Evolutionary conservation across 92 coral and sea anemone species (phyloP), one percentile per base, ranked within the genome.

Genomic region (Scolanthus callimorphus): DNA sequence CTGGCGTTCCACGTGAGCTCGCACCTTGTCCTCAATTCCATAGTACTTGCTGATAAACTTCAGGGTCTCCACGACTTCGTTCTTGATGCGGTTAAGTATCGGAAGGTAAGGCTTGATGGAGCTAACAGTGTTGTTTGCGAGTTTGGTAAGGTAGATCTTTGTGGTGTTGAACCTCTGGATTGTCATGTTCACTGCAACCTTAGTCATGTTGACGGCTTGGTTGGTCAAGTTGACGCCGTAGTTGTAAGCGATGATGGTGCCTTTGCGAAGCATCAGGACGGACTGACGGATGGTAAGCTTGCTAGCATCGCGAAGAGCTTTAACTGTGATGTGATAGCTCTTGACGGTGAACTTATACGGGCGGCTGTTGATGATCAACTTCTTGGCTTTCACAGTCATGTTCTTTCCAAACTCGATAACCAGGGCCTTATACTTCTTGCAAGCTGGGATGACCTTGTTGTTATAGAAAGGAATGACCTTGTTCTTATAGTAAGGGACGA

Each of bases 261-360:
- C 55, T 9, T 24, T 53, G 20, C 75, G 85, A 19, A 71, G 71
- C 43, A 76, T 62, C 25, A 68, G 39, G 55, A 79, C 69, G 28
- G 96, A 73, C 28, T 83, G 76, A 25, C 86, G 86, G 57, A 85
- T 67, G 24, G 86, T 83, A 83, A 79, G 45, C 63, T 88, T 88
- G 44, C 83, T 74, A 8, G 74, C 63, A 30, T 49, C 65, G 22
- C 86, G 96, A 25, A 88, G 73, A 63, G 63, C 43, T 19, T 49
- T 49, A 19, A 49, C 17, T 30, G 70, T 57, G 22, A 68, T 15
- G 56, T 68, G 38, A 26, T 55, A 56, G 37, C 67, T 65, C 43
- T 78, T 68, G 31, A 46, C 45, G 31, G 63, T 49, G 21, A 78
- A 57, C 22, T 63, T 67, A 68, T 73, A 88, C 0, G 84, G 77